phyloP scores from a whole-genome alignment of 2,888 invertebrate genomes.

The Aelia acuminata region DNA sequence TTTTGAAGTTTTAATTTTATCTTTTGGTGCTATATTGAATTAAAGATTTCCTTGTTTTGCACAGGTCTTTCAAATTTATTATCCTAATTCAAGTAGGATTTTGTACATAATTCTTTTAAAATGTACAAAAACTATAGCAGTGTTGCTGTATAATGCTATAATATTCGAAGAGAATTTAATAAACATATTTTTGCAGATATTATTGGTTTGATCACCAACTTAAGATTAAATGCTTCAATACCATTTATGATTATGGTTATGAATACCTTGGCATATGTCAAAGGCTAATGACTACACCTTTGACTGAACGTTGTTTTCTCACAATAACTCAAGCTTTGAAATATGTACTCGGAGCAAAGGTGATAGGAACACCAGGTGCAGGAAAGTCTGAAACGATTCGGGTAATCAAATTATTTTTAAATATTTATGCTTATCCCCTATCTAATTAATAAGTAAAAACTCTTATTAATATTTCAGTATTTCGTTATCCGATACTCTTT shows the following conservation, averaged over 20 bases:
- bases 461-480: neutral
- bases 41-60: too few relatives aligned
- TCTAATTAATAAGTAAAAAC: neutral
- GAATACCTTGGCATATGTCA: slow-evolving; percentile 12
- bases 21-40: too few relatives aligned
- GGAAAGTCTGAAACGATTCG: slow-evolving; percentile 8
- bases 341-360: neutral
- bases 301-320: slow-evolving; percentile 16
- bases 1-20: too few relatives aligned
- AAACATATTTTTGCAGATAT: slow-evolving; percentile 7
- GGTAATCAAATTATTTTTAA: neutral
- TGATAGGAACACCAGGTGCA: neutral
- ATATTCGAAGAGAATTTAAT: too few relatives aligned
- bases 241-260: slow-evolving; percentile 20
- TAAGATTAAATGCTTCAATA: neutral
- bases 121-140: too few relatives aligned
- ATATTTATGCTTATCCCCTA: neutral
- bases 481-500: neutral
- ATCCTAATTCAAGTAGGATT: too few relatives aligned
- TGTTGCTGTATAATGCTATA: too few relatives aligned
- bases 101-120: neutral
- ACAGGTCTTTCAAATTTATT: too few relatives aligned
- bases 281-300: slow-evolving; percentile 23
- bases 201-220: neutral
- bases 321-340: neutral